Base-by-base conservation (phyloP, 1,140 invertebrate genomes). In the Cyclargus thomasi region DNA sequence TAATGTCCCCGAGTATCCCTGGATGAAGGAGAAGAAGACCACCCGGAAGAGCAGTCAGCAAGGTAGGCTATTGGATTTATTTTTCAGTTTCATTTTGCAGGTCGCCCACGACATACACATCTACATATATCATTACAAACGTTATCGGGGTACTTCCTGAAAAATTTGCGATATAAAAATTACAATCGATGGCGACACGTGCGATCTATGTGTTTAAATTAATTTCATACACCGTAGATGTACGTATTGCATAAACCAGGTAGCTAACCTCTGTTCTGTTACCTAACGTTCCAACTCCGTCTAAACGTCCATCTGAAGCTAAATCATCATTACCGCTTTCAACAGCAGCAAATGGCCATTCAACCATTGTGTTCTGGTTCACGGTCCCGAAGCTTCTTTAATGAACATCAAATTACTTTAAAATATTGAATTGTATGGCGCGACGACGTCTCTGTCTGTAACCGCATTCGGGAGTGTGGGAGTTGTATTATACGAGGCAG, bases 1-100 rank as follows among this genome's bases (percentile, higher is more conserved):
- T 75, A 95, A 95, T 83, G 95, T 97, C 63, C 96, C 97, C 20
- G 97, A 98, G 80, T 98, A 97, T 86, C 96, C 97, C 0, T 98
- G 97, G 97, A 98, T 98, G 97, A 98, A 98, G 85, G 97, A 98
- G 90, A 98, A 98, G 92, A 98, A 98, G 90, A 97, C 97, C 1
- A 96, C 96, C 1, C 93, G 97, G 76, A 98, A 98, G 88, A 95
- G 91, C 83, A 95, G 93, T 80, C 96, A 97, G 88, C 96, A 97
- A 96, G 96, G 96, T 97, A 91, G 94, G 93, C 89, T 35, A 21
- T 59, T 8, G n/a, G 62, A 17, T 23, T 36, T 62, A 62, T 35
- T 65, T 22, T 67, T 68, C 18, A 47, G 67, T 7, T 59, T 2
- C n/a, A 35, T 63, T 63, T 23, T n/a, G 16, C 2, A 10, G 22